A percentile compares a stretch with the other conserved stretches of the same genome.
phyloP scores from a whole-genome alignment of 2,113 vertebrate species.

The Ahaetulla prasina region DNA sequence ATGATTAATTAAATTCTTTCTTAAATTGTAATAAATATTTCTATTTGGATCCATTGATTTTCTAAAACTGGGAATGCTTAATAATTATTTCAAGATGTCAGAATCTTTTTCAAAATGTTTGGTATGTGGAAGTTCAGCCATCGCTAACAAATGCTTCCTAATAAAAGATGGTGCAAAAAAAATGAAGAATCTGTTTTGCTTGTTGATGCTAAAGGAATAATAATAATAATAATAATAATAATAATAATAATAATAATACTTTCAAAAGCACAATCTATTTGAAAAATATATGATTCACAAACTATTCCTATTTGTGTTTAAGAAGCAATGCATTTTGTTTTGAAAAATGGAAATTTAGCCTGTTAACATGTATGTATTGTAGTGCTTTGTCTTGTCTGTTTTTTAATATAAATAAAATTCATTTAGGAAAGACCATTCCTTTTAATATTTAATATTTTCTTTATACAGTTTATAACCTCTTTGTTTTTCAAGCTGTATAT shows the following conservation, averaged over 20 bases:
- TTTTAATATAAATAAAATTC: background rate
- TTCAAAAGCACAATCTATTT: background rate
- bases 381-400: background rate
- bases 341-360: background rate
- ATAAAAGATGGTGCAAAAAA: background rate
- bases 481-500: background rate
- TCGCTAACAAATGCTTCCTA: background rate
- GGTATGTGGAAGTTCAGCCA: background rate
- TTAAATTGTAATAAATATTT: background rate
- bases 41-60: background rate
- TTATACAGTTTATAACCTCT: background rate
- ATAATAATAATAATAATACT: background rate
- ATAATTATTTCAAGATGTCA: background rate
- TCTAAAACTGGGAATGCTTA: background rate
- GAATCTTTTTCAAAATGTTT: background rate
- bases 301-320: background rate
- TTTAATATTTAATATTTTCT: background rate
- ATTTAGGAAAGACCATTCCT: background rate
- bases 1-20: background rate
- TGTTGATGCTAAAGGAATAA: background rate
- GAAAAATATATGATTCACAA: background rate
- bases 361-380: background rate
- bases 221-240: background rate
- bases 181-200: background rate
- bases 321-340: background rate